Conservation (phyloP, 2,888 invertebrate genomes). For the Norana najaformis region DNA sequence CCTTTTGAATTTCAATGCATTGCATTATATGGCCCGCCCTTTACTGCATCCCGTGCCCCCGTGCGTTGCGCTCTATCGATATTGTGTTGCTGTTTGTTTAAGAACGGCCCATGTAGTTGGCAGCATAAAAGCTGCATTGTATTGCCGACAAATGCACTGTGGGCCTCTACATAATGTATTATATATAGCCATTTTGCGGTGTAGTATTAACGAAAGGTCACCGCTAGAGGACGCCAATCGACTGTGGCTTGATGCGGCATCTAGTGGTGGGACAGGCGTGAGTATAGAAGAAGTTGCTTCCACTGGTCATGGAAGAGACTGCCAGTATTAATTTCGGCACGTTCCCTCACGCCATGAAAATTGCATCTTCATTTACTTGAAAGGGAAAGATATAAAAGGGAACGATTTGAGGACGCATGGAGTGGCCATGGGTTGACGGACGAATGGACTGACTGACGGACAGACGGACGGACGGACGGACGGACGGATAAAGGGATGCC, state of each 20-base stretch:
- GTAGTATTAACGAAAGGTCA: conserved; percentile 1
- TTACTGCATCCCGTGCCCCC: not conserved
- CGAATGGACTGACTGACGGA: no score
- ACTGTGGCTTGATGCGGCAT: not conserved
- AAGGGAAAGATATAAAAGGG: not conserved
- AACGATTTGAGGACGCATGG: not conserved
- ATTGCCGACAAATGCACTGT: not conserved
- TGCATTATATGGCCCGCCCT: not conserved
- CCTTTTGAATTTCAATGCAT: conserved; percentile 13
- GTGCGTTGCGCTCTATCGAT: not conserved
- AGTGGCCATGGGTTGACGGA: not conserved
- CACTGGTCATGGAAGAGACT: not conserved
- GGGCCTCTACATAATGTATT: not conserved
- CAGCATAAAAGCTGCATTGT: not conserved
- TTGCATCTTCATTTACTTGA: conserved; percentile 4
- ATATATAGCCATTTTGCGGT: not conserved
- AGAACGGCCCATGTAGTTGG: not conserved
- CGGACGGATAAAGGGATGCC: not conserved
- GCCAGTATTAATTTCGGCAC: not conserved
- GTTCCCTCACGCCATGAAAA: not conserved
- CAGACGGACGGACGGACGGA: no score
- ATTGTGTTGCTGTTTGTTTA: not conserved
- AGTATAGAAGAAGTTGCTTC: not conserved
- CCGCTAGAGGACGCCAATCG: not conserved
- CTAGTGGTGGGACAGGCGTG: not conserved